These are phyloP conservation scores for Biston betularia DNA, from an alignment of 2,888 invertebrate genomes.

Conservation along the genomic window DNA sequence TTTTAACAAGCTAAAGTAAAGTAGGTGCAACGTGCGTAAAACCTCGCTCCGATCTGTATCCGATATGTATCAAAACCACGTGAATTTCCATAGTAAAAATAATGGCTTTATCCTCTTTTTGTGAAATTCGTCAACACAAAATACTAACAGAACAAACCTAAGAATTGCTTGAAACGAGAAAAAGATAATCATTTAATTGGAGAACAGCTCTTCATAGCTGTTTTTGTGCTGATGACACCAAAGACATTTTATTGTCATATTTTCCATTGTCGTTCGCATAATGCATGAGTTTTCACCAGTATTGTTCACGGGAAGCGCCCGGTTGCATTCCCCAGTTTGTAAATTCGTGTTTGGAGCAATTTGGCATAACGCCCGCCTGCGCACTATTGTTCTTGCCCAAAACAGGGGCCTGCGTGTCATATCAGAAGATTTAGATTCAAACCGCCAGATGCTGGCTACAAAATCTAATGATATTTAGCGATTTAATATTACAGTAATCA, in stretches of 20 bases:
- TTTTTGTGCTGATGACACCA: constrained; percentile 20
- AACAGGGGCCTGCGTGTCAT: constrained; percentile 53
- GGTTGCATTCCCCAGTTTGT: constrained; percentile 61
- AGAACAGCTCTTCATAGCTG: constrained; percentile 24
- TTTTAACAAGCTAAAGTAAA: too few relatives aligned
- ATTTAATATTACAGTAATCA: neutral
- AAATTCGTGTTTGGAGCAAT: constrained; percentile 66
- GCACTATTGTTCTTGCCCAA: constrained; percentile 57
- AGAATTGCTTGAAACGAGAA: constrained; percentile 5
- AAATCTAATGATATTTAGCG: neutral
- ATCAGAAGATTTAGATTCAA: constrained; percentile 49
- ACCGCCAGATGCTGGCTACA: constrained; percentile 31
- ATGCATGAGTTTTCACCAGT: constrained; percentile 51
- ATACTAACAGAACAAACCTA: constrained; percentile 5
- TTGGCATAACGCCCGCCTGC: constrained; percentile 67
- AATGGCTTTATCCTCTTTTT: too few relatives aligned
- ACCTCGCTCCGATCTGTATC: too few relatives aligned
- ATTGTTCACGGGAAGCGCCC: constrained; percentile 53
- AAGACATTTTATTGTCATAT: constrained; percentile 49
- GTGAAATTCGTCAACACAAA: neutral
- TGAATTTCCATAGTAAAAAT: too few relatives aligned
- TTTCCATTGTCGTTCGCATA: constrained; percentile 52
- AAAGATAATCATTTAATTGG: constrained; percentile 34
- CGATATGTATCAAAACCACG: too few relatives aligned
- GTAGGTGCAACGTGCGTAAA: too few relatives aligned